phyloP scores from a whole-genome alignment of 2,113 vertebrate species.

The Rutilus rutilus region DNA sequence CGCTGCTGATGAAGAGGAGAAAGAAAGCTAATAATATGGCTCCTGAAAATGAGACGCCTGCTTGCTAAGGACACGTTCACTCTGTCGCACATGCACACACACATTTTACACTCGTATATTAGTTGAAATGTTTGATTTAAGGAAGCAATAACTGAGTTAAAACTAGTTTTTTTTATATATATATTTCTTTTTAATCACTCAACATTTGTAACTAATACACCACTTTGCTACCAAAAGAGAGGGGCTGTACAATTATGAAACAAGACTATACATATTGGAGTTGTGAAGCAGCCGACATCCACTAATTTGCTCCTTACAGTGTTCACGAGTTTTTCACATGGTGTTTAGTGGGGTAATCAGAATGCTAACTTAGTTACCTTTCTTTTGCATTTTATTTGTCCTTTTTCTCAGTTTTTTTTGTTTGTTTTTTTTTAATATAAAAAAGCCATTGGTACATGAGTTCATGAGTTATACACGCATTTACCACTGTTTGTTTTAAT shows the following conservation, averaged over 20 bases:
- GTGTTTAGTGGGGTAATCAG: constrained; percentile 22
- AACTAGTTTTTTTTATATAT: constrained; percentile 48
- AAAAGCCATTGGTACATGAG: constrained; percentile 40
- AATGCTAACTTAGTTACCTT: background rate
- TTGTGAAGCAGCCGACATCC: constrained; percentile 47
- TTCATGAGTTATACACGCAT: background rate
- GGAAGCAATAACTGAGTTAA: constrained; percentile 83
- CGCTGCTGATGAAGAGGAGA: constrained; percentile 91
- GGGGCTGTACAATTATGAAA: constrained; percentile 63
- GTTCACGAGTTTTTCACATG: constrained; percentile 50
- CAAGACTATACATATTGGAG: constrained; percentile 62
- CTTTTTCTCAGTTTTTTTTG: background rate
- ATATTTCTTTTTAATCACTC: constrained; percentile 73
- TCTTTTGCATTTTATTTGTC: background rate
- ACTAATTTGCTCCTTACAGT: constrained; percentile 33
- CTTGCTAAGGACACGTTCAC: constrained; percentile 68
- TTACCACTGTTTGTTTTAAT: constrained; percentile 37
- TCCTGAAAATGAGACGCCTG: constrained; percentile 68
- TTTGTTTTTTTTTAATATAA: background rate
- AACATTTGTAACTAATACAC: constrained; percentile 65
- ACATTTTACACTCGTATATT: constrained; percentile 29
- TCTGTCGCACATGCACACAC: background rate
- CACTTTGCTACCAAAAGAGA: constrained; percentile 51
- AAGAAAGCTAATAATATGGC: constrained; percentile 83
- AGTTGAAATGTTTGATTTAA: constrained; percentile 65